Evolutionary conservation across 2,888 invertebrate species (phyloP).

Genomic region (Andrena fulva): DNA sequence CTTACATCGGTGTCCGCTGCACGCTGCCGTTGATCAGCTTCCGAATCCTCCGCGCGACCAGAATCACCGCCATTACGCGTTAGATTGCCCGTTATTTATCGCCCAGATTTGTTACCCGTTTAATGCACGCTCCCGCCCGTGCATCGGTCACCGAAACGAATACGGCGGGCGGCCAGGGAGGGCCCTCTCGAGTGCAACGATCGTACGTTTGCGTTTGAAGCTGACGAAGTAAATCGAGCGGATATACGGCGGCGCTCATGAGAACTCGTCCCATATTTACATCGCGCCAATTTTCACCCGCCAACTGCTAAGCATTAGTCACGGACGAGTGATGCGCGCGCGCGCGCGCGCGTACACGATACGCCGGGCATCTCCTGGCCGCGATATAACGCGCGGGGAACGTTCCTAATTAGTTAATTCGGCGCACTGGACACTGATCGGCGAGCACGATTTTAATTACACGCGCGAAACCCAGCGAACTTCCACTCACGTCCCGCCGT

Average conservation of each 20-base stretch:
- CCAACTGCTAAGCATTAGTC: conserved; percentile 66
- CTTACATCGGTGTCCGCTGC: background rate
- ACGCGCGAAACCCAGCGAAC: background rate
- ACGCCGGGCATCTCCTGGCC: conserved; percentile 18
- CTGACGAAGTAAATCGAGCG: conserved; percentile 66
- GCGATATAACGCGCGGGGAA: conserved; percentile 43
- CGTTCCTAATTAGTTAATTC: conserved; percentile 53
- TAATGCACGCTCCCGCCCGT: background rate
- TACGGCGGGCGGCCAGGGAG: conserved; percentile 1
- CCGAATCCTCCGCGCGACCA: conserved; percentile 50
- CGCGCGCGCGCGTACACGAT: conserved; percentile 14
- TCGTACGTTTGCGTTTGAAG: conserved; percentile 37
- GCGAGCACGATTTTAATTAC: conserved; percentile 18
- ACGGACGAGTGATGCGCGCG: conserved; percentile 35
- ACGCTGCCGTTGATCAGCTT: conserved; percentile 21
- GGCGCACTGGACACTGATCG: conserved; percentile 5
- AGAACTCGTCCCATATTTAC: conserved; percentile 69
- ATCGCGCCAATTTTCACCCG: conserved; percentile 69
- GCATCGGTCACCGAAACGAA: conserved; percentile 26
- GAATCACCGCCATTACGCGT: conserved; percentile 26
- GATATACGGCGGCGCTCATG: conserved; percentile 43
- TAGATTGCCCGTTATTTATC: conserved; percentile 48
- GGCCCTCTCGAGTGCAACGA: conserved; percentile 14
- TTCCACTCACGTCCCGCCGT: background rate
- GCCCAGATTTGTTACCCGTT: conserved; percentile 49